Evolutionary conservation across 2,888 invertebrate species (phyloP).

Genomic region (Allygus modestus): DNA sequence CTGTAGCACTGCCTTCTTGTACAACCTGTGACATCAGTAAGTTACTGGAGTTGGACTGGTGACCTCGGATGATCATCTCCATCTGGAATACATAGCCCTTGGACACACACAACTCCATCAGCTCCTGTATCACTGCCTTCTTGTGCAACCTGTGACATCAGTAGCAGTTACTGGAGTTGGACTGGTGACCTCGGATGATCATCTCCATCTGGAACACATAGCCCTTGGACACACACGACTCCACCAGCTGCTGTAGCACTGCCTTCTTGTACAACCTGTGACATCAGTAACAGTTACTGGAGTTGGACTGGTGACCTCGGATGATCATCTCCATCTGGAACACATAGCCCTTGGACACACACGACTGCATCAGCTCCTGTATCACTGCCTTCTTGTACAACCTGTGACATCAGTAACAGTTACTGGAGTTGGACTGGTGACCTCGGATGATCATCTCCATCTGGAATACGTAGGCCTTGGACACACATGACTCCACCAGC

Average conservation of each 20-base stretch:
- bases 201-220: constrained; percentile 99
- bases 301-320: too few relatives aligned
- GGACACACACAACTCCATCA: constrained; percentile 93
- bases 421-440: constrained; percentile 89
- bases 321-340: too few relatives aligned
- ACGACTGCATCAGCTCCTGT: too few relatives aligned
- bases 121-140: constrained; percentile 89
- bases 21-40: constrained; percentile 90
- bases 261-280: constrained; percentile 93
- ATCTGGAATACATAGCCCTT: constrained; percentile 99
- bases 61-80: constrained; percentile 98
- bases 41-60: constrained; percentile 89
- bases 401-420: too few relatives aligned
- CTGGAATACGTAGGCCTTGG: constrained; percentile 99
- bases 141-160: constrained; percentile 86
- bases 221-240: constrained; percentile 96
- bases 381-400: too few relatives aligned
- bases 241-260: constrained; percentile 90
- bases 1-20: constrained; percentile 92
- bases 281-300: too few relatives aligned
- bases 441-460: constrained; percentile 99
- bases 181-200: constrained; percentile 94
- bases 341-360: too few relatives aligned
- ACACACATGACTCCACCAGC: constrained; percentile 92
- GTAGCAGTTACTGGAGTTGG: constrained; percentile 76